Conservation (phyloP, 1,140 invertebrate genomes). For the Daktulosphaira vitifoliae region DNA sequence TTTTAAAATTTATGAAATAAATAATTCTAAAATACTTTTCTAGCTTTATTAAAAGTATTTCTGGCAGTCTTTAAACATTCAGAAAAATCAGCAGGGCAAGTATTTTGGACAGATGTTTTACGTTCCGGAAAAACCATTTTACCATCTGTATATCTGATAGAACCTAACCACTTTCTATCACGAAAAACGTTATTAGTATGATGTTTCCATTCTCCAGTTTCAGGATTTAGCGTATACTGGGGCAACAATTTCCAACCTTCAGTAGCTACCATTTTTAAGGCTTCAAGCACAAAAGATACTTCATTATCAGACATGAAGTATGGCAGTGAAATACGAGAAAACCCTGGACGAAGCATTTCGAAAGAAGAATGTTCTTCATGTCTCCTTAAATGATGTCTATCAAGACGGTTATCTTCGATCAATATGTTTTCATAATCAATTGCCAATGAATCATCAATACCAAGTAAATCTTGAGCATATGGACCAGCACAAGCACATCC, state of each 20-base stretch:
- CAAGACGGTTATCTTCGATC: conserved; percentile 57
- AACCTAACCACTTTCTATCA: conserved; percentile 71
- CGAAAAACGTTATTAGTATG: conserved; percentile 59
- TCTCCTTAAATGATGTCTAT: conserved; percentile 52
- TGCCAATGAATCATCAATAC: conserved; percentile 66
- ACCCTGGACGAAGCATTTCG: conserved; percentile 77
- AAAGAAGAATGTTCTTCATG: conserved; percentile 53
- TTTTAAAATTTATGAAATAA: no score
- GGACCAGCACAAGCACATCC: conserved; percentile 77
- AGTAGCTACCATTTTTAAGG: conserved; percentile 76
- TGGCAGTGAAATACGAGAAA: conserved; percentile 73
- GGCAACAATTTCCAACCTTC: conserved; percentile 84
- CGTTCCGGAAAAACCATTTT: conserved; percentile 63
- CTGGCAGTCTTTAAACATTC: conserved; percentile 69
- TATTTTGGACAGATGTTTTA: conserved; percentile 56
- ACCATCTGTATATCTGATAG: conserved; percentile 66
- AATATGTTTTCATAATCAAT: conserved; percentile 67
- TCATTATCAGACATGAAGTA: conserved; percentile 75
- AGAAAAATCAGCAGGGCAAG: conserved; percentile 60
- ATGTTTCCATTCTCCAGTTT: conserved; percentile 85
- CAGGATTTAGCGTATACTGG: conserved; percentile 73
- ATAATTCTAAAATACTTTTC: conserved; percentile 49
- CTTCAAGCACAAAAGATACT: conserved; percentile 71
- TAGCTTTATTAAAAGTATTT: conserved; percentile 65
- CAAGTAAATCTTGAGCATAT: conserved; percentile 76